Base-by-base conservation (phyloP, 1,140 invertebrate species). In the Stegodyphus mimosarum region DNA sequence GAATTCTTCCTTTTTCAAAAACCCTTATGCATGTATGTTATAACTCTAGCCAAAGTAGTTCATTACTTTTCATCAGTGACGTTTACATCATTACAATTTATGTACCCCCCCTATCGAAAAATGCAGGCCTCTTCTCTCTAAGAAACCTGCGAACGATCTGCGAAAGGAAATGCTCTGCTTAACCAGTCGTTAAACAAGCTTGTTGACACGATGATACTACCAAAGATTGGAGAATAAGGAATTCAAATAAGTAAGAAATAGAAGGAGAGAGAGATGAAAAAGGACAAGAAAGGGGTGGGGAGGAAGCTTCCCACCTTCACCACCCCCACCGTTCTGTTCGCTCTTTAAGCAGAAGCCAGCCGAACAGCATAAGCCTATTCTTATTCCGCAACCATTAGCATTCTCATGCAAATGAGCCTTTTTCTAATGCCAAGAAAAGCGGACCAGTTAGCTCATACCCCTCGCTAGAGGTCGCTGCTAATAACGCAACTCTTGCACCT, bases 111-210 rank as follows among this genome's bases (percentile, higher is more conserved):
- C 78, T 72, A 60, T 60, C 33, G 33, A 9, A 48, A 50, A 74
- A 60, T 11, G 55, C 2, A 60, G 9, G 33, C 33, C 33, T 33
- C 33, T 33, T 33, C 33, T 33, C 33, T 33, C 33, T 33, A 33
- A 33, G 33, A 33, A 33, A 33, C 33, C 33, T 33, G 33, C 33
- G 33, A 33, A 33, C 33, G 33, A 11, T 60, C 55, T 49, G 52
- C 17, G 60, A 80, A 70, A 49, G 78, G 78, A 80, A 71, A 49
- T 71, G 33, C 80, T 17, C 53, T 83, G 80, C 70, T 67, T 83
- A 83, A 83, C 80, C 71, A 83, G 80, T 83, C 72, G 80, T 83
- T 83, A 83, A 83, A 83, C 80, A 83, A 83, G 80, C 80, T 83
- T 83, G 80, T 83, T 83, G 80, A 83, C 80, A 83, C 64, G 80